These are phyloP conservation scores for Gallinago undulata DNA, from an alignment of 2,113 vertebrate genomes.

Conservation along the genomic window DNA sequence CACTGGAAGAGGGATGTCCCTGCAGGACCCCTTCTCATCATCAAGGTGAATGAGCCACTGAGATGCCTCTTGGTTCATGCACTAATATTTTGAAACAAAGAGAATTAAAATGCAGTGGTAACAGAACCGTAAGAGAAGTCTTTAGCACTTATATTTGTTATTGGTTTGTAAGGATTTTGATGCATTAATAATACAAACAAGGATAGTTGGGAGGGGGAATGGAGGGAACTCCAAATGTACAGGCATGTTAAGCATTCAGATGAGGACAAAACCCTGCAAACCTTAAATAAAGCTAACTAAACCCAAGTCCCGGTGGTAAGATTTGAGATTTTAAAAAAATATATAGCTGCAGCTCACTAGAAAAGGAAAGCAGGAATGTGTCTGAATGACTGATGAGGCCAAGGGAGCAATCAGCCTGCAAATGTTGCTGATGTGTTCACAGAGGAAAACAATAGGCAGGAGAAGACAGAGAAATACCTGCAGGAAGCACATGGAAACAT, in stretches of 20 bases:
- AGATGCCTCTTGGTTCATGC: neutral
- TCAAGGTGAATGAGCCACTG: neutral
- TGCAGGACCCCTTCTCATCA: neutral
- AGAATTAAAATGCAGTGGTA: neutral
- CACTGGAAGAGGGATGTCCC: neutral
- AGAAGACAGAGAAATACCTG: neutral
- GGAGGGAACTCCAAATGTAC: rapidly evolving
- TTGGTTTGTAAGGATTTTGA: neutral
- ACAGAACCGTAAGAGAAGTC: neutral
- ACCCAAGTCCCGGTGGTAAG: neutral
- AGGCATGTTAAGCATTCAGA: neutral
- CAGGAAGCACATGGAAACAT: neutral
- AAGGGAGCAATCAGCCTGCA: neutral
- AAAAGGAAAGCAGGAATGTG: neutral
- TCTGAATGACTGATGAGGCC: neutral
- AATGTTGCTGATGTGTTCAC: neutral
- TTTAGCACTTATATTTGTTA: neutral
- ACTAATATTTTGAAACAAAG: neutral
- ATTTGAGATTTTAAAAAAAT: neutral
- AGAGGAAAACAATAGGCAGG: neutral
- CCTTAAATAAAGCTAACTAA: neutral
- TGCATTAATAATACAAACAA: neutral
- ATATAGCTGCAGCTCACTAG: neutral
- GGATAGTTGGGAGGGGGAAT: neutral
- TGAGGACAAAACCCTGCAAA: neutral